Conservation (phyloP, 2,888 invertebrate species). For the Eulithis testata region DNA sequence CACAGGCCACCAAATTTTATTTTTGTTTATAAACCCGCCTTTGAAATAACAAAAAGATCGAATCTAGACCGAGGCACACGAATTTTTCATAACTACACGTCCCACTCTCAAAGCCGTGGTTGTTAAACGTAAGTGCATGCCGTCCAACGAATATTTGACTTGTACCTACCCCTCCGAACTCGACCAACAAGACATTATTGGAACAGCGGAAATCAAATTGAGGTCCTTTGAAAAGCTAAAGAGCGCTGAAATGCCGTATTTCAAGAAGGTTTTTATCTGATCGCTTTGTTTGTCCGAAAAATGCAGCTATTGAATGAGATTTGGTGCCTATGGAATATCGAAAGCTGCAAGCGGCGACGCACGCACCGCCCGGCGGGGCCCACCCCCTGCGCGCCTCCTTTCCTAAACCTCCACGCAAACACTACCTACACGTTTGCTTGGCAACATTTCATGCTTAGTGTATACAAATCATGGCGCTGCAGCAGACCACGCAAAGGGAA, state of each 20-base stretch:
- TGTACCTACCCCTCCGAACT: constrained; percentile 21
- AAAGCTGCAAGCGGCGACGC: constrained; percentile 72
- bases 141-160: constrained; percentile 31
- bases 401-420: constrained; percentile 83
- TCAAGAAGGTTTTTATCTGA: constrained; percentile 60
- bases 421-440: constrained; percentile 81
- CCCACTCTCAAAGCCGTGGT: constrained; percentile 34
- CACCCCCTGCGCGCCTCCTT: constrained; percentile 66
- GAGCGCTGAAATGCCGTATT: constrained; percentile 42
- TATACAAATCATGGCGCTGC: constrained; percentile 81
- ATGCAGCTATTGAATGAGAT: constrained; percentile 78
- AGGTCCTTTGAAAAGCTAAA: constrained; percentile 48
- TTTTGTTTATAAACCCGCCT: constrained; percentile 19
- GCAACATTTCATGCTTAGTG: constrained; percentile 84
- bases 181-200: constrained; percentile 34
- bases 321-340: constrained; percentile 76
- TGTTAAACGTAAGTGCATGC: constrained; percentile 38
- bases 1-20: constrained; percentile 14
- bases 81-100: constrained; percentile 34
- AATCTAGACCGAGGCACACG: constrained; percentile 34
- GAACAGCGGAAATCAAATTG: constrained; percentile 29
- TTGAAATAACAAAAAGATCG: constrained; percentile 34
- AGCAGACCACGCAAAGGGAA: constrained; percentile 79
- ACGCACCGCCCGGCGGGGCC: constrained; percentile 62
- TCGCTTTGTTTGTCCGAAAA: constrained; percentile 66